Evolutionary conservation across 1,140 invertebrate genomes (phyloP), one percentile per base, ranked within the genome.

Genomic region (Drosophila lacteicornis): DNA sequence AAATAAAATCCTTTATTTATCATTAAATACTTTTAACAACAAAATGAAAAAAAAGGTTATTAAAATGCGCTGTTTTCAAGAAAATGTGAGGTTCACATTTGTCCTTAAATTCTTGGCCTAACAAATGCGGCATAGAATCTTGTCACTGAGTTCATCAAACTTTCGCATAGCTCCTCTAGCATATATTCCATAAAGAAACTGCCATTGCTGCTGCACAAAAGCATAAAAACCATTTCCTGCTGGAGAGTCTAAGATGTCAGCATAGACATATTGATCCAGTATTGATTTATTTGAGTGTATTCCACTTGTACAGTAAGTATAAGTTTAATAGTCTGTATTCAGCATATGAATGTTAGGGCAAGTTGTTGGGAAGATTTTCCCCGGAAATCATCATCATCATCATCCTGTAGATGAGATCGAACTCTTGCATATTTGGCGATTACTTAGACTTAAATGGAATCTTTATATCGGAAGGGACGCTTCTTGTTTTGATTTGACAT

Each of bases 211-310:
- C 12, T 38, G 51, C 6, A 22, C 17, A 55, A 38, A 19, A 36
- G 51, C 6, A 22, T 22, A 9, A 38, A 1, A 38, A 25, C 22
- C 3, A 38, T 33, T 36, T 53, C 3, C 17, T 53, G 5, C n/a
- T 53, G 1, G 6, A 53, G 19, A 12, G 50, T 36, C 17, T 13
- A 4, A 36, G 50, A 53, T 38, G 12, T 13, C 51, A 53, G 13
- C 51, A 9, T 22, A 55, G 51, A 55, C 17, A 22, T 55, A 55
- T 55, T 55, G 33, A 55, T 55, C 19, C 19, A 55, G 38, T 55
- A 55, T 40, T 38, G 51, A 55, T 55, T 55, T 55, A 15, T 0
- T 15, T 22, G 2, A 22, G 19, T 15, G 33, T 22, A 22, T 38
- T 22, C 3, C 5, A 19, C 1, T 3, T 12, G 19, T 53, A 3